A percentile compares a stretch with the other conserved stretches of the same genome.
phyloP scores from a whole-genome alignment of 2,888 invertebrate species.

The Tolmerus cingulatus region DNA sequence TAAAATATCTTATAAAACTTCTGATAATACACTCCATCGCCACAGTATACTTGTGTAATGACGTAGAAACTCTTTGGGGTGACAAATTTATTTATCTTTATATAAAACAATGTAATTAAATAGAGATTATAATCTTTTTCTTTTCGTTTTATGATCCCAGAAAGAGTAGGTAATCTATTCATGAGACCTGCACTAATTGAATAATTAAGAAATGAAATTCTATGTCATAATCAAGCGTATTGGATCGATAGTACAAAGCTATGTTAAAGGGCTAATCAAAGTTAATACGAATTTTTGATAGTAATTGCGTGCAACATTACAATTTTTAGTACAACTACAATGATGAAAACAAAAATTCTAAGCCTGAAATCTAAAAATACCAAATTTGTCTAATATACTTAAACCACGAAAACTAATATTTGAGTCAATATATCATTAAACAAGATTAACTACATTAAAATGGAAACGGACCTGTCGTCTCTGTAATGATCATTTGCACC shows the following conservation, averaged over 20 bases:
- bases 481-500: constrained; percentile 60
- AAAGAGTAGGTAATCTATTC: too few species aligned
- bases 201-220: too few species aligned
- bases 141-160: too few species aligned
- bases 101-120: too few species aligned
- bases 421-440: background rate
- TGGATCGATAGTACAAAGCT: background rate
- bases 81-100: too few species aligned
- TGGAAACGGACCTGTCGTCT: constrained; percentile 57
- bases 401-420: background rate
- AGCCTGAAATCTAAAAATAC: background rate
- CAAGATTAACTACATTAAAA: background rate
- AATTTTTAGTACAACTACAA: background rate
- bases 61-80: too few species aligned
- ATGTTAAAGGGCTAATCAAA: background rate
- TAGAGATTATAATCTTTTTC: too few species aligned
- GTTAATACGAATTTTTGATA: background rate
- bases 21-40: background rate
- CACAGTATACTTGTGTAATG: background rate
- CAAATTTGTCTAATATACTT: background rate
- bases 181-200: too few species aligned
- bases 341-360: background rate
- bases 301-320: background rate
- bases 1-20: background rate
- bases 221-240: background rate